Base-by-base conservation (phyloP, 2,888 invertebrate genomes). In the Pycnomerus fuliginosus region DNA sequence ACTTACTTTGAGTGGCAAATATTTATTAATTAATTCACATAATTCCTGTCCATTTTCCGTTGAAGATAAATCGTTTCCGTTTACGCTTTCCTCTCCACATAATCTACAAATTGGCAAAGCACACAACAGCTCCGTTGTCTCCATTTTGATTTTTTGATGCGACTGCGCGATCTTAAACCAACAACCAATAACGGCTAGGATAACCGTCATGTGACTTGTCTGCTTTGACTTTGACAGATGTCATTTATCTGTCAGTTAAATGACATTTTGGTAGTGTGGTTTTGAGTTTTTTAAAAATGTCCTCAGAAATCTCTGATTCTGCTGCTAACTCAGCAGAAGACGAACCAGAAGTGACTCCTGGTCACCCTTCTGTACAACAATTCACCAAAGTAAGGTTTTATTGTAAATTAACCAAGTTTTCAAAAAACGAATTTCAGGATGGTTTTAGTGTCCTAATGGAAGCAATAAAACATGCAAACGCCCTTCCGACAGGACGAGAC, bases 1-100 rank as follows among this genome's bases (percentile, higher is more conserved):
- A n/a, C 68, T 64, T 79, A 87, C 87, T 81, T 83, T 84, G 48
- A 87, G 71, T 12, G 87, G 87, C 62, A 88, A 76, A 76, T 85
- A 87, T 48, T 78, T 77, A 71, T 87, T 87, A 50, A 87, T 79
- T 64, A 84, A 71, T 52, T 76, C 75, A 70, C 80, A 75, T 68
- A 86, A 75, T 74, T 80, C 79, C 56, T 76, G 74, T 55, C 77
- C 79, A 71, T 78, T 77, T 55, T 78, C 76, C 50, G 62, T 58
- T 14, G 74, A 69, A 74, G 81, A 87, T 67, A 87, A 73, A 63
- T 78, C 73, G 53, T 82, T 80, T 48, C 84, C 84, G 67, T 82
- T 82, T 58, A 78, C 75, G 73, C 85, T 85, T 74, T 84, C 80
- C 74, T 82, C 82, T 12, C 81, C 85, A 75, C 88, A 88, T 70